Percentiles rank a stretch among this genome's conserved stretches.
Conservation (phyloP, 2,888 invertebrate genomes). For the Apamea sordens region DNA sequence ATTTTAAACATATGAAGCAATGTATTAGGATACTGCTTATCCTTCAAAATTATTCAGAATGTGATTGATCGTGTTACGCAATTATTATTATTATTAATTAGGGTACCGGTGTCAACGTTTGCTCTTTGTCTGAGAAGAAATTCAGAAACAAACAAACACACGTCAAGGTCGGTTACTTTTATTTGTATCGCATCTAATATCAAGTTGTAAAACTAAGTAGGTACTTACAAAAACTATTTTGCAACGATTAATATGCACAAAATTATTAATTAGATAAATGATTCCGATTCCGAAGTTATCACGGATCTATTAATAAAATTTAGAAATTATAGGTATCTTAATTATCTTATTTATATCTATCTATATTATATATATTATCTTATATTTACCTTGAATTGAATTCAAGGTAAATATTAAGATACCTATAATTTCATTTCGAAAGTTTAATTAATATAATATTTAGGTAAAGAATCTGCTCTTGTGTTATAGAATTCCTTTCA, state of each 20-base stretch:
- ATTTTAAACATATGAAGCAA: no score
- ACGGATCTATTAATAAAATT: background rate
- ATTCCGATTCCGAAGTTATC: background rate
- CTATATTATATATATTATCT: no score
- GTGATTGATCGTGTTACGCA: no score
- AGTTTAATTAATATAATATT: slow-evolving; percentile 21
- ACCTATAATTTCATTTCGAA: background rate
- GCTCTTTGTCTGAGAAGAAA: background rate
- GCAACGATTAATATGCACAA: background rate
- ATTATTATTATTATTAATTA: no score
- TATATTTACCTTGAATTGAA: no score
- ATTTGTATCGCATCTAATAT: background rate
- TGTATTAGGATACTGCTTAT: no score
- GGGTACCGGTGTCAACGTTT: background rate
- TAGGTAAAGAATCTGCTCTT: background rate
- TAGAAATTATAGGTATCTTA: no score
- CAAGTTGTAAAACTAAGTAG: background rate
- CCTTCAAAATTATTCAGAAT: no score
- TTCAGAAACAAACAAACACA: background rate
- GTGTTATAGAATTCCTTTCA: background rate
- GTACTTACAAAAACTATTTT: slow-evolving; percentile 10
- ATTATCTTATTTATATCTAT: no score
- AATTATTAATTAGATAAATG: slow-evolving; percentile 6
- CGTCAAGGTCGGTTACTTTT: background rate
- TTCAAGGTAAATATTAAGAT: slow-evolving; percentile 5